Base-by-base conservation (phyloP, 1,140 invertebrate species). In the Listronotus bonariensis region DNA sequence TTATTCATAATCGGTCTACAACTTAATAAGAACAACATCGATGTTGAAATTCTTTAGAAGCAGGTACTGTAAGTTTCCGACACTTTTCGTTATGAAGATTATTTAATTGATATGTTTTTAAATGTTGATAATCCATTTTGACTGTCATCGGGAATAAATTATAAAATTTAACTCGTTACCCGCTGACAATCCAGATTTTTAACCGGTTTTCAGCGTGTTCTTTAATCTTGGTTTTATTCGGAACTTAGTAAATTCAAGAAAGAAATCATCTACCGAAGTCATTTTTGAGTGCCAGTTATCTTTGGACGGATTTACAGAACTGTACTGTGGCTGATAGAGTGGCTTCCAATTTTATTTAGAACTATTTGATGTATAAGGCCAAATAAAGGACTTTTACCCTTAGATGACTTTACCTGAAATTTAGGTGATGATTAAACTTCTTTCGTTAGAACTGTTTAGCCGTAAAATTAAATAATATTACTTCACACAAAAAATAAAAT, bases 51-150 rank as follows among this genome's bases (percentile, higher is more conserved):
- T 62, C 36, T 62, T 62, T 52, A 42, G 59, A 45, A 45, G 59
- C 59, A 53, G 52, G 52, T 54, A 54, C 52, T 38, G 49, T 52
- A 48, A 41, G 52, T 48, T 46, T 51, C 61, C 61, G 61, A 48
- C 61, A 63, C 61, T 63, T 63, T 63, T 40, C 32, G 42, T 46
- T 56, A 55, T 15, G 61, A 56, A 63, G 49, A 43, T 63, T 54
- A 55, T 63, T 63, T 63, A 63, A 63, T 63, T 63, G 61, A 63
- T 63, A 63, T 63, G 61, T 63, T 63, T 63, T 63, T 63, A 56
- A 63, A 63, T 48, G 61, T 63, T 63, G 52, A 63, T 63, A 63
- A 63, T 63, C 61, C 61, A 63, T 63, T 63, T 54, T 54, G 61
- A 63, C 52, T 63, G 52, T 63, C 61, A 49, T 63, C 61, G 48